Percentiles rank a stretch among this genome's conserved stretches.
These are phyloP conservation scores for Papilio elwesi DNA, from an alignment of 2,888 invertebrate genomes.

Conservation along the genomic window DNA sequence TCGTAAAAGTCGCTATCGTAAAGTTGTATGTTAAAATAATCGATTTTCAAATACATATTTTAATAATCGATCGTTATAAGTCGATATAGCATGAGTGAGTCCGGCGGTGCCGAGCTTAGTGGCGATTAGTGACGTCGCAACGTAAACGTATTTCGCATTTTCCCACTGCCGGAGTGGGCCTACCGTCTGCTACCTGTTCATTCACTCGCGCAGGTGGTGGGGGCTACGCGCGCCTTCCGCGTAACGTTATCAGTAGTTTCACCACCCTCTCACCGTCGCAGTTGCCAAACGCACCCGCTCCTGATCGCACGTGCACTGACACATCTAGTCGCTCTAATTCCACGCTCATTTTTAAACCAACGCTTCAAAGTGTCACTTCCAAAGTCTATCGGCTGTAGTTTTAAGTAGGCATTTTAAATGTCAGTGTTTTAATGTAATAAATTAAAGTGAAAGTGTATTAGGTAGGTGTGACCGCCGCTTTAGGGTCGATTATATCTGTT, in stretches of 20 bases:
- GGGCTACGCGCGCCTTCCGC: conserved; percentile 76
- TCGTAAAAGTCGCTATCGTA: not conserved
- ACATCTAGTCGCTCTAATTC: conserved; percentile 66
- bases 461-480: conserved; percentile 45
- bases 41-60: not conserved
- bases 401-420: conserved; percentile 31
- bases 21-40: not conserved
- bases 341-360: conserved; percentile 36
- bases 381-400: conserved; percentile 37
- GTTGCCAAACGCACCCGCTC: conserved; percentile 82
- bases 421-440: conserved; percentile 44
- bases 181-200: conserved; percentile 78
- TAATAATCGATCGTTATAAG: not conserved
- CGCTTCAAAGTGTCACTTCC: conserved; percentile 45
- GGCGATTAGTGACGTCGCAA: not conserved
- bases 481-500: conserved; percentile 47
- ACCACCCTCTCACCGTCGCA: conserved; percentile 79
- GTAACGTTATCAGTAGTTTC: conserved; percentile 83
- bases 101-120: not conserved
- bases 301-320: conserved; percentile 76
- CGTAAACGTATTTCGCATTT: conserved; percentile 50
- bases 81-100: not conserved
- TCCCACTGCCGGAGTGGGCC: conserved; percentile 58
- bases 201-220: conserved; percentile 74
- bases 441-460: conserved; percentile 52